Base-by-base conservation (phyloP, 2,888 invertebrate genomes). In the Scaptomyza flava region DNA sequence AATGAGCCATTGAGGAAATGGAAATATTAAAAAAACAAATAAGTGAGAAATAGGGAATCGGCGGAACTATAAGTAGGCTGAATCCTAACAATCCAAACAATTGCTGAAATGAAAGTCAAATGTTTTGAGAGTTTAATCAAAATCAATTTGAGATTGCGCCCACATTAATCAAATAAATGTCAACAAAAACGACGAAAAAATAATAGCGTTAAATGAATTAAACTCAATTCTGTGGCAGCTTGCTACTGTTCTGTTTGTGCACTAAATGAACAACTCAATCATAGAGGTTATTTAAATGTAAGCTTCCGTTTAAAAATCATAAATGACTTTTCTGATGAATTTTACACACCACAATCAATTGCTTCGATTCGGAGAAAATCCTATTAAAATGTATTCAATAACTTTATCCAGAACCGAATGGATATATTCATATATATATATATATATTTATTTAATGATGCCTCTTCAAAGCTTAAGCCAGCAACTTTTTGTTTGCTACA, bases 1-100 rank as follows among this genome's bases (percentile, higher is more conserved):
- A 54, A 47, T 31, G 43, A 17, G 50, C 23, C 23, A 14, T 51
- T 9, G n/a, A 14, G 30, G 6, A 41, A 41, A 41, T 41, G 9
- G 14, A 38, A 38, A n/a, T 34, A 17, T 17, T 17, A 17, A 17
- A 4, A n/a, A n/a, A 6, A 23, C n/a, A n/a, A n/a, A n/a, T n/a
- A 7, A 12, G 27, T 7, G 53, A 11, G 23, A 12, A 38, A 30
- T 7, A 11, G 8, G 11, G 7, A 36, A 11, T 20, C 0, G 6
- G 12, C 17, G 12, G 6, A 33, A 33, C 12, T 14, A 20, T 34
- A 31, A 48, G 4, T n/a, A 8, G 47, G 7, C 17, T 9, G 27
- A 30, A 31, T 34, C 7, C 14, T 14, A n/a, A n/a, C n/a, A n/a
- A n/a, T n/a, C 3, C 6, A 8, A 33, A 5, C 31, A 12, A 20